Base-by-base conservation (phyloP, 2,888 invertebrate species). In the Penaeus monodon region DNA sequence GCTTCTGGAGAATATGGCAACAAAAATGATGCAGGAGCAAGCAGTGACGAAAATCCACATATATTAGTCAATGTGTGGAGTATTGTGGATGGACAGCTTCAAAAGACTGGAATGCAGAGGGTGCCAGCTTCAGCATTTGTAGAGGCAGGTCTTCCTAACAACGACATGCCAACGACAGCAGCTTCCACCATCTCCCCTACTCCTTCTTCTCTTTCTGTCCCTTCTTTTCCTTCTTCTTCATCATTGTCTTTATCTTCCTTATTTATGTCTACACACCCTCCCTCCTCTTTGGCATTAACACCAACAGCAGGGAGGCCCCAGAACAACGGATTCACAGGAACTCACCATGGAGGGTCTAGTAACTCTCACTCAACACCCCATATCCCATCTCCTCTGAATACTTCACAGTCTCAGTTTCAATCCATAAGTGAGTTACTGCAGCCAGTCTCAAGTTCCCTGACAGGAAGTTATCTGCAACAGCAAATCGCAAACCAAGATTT, bases 41-140 rank as follows among this genome's bases (percentile, higher is more conserved):
- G 70, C 70, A 70, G 70, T 29, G 57, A 57, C 57, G 20, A 17
- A 14, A 57, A 1, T 57, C 64, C 77, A 44, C 63, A 78, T n/a
- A 73, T 86, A 24, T 12, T 78, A 27, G 73, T 86, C 24, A 86
- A 86, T 64, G 76, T 86, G 27, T 86, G 86, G 86, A 76, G 70
- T 24, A 64, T 78, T 63, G 33, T 27, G 29, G 79, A 81, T 22
- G 86, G 86, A 24, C 82, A 76, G 22, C 38, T 86, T 22, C 80
- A 74, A 10, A 78, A 83, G 14, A 63, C 80, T n/a, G 82, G 65
- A 29, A 73, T 68, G 12, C n/a, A 64, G 24, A 57, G 78, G 33
- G 33, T 84, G 20, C 79, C 84, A n/a, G 33, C 68, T 29, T 73
- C 79, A 10, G 22, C 63, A 24, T 29, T 68, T 12, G n/a, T 29